phyloP scores from a whole-genome alignment of 2,888 invertebrate genomes.

The Dilophus febrilis region DNA sequence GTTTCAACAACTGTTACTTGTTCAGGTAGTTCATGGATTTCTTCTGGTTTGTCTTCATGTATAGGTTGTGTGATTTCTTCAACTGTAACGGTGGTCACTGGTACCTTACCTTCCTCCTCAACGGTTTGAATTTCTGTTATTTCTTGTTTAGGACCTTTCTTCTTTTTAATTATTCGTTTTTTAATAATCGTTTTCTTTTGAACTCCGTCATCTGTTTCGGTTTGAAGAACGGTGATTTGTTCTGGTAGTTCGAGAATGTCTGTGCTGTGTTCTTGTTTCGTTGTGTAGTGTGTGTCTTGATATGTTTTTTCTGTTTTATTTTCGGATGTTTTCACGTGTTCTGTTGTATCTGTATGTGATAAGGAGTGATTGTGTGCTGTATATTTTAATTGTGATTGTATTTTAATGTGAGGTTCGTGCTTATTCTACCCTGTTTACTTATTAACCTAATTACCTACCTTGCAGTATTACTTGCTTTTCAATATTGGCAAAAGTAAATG shows the following conservation, averaged over 20 bases:
- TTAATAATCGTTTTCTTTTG: no score
- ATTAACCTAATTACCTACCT: constrained; percentile 1
- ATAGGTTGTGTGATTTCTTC: no score
- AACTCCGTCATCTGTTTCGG: no score
- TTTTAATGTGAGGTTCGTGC: neutral
- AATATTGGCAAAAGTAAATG: neutral
- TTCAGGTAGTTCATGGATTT: no score
- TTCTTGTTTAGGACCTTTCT: no score
- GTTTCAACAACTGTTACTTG: no score
- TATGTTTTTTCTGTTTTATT: constrained; percentile 11
- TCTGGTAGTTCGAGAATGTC: constrained; percentile 11
- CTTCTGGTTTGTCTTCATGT: no score
- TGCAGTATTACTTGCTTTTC: neutral
- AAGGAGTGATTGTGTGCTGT: constrained; percentile 10
- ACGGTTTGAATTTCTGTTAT: no score
- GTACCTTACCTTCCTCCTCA: no score
- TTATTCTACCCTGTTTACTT: neutral
- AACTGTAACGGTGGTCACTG: no score
- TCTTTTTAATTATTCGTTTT: no score
- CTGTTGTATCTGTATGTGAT: constrained; percentile 23
- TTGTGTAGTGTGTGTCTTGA: constrained; percentile 28
- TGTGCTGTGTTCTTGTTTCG: constrained; percentile 15
- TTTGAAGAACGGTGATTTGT: constrained; percentile 2
- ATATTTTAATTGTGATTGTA: neutral
- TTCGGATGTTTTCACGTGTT: constrained; percentile 20